Evolutionary conservation across 2,797 vertebrate species (phyloP).

Genomic region (Eurystomus glaucurus): DNA sequence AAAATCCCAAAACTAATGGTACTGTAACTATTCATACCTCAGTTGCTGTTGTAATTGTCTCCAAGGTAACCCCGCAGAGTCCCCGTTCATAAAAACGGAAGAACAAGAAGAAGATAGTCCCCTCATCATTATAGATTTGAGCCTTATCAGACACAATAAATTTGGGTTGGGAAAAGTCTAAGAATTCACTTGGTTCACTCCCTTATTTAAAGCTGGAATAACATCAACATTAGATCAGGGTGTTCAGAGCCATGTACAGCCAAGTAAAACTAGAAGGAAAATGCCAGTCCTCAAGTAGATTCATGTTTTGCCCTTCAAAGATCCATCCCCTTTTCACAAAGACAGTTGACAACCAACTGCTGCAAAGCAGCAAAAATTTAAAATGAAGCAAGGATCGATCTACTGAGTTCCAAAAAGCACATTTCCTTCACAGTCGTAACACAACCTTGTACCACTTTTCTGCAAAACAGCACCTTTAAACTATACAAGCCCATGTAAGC

Average conservation of each 20-base stretch:
- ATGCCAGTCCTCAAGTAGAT: background rate
- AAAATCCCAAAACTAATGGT: background rate
- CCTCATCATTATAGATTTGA: background rate
- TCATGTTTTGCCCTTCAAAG: background rate
- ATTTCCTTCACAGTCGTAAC: background rate
- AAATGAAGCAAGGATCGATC: background rate
- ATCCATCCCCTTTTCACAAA: background rate
- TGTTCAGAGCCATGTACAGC: background rate
- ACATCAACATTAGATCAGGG: background rate
- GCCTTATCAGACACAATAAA: background rate
- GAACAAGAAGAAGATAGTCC: background rate
- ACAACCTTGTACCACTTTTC: background rate
- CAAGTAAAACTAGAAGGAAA: background rate
- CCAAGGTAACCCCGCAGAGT: background rate
- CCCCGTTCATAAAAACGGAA: background rate
- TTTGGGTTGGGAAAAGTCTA: background rate
- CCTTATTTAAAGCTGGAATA: background rate
- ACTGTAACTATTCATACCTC: background rate
- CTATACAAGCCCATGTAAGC: background rate
- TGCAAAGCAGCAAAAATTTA: background rate
- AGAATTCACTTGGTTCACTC: background rate
- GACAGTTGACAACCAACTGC: background rate
- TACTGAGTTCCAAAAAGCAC: background rate
- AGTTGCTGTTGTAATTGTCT: background rate
- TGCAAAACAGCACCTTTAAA: slow-evolving; percentile 4